Evolutionary conservation across 2,888 invertebrate species (phyloP).

Genomic region (Altica lythri): DNA sequence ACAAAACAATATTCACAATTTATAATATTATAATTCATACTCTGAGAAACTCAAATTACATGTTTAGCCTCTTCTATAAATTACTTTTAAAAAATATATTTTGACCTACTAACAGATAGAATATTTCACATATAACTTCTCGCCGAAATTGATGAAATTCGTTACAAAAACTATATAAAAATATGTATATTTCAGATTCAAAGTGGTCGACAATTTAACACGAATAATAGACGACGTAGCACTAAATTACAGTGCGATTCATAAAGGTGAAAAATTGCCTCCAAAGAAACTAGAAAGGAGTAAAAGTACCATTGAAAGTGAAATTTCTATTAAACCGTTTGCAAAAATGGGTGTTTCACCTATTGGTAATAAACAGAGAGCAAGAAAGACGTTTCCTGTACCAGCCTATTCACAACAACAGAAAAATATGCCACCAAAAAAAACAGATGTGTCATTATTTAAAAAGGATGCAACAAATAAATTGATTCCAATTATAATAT

Average conservation of each 20-base stretch:
- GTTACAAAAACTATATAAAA: no score
- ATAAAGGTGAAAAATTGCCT: constrained; percentile 27
- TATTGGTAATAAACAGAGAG: constrained; percentile 44
- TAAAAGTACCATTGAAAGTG: constrained; percentile 34
- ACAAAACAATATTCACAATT: no score
- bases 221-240: constrained; percentile 43
- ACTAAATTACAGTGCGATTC: constrained; percentile 35
- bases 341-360: constrained; percentile 42
- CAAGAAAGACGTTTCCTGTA: constrained; percentile 51
- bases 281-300: constrained; percentile 24
- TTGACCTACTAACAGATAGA: no score
- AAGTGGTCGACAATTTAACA: constrained; percentile 40
- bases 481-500: no score
- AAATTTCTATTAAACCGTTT: constrained; percentile 51
- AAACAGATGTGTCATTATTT: not conserved
- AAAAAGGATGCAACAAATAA: not conserved
- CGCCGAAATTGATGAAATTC: no score
- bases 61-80: no score
- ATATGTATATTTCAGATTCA: constrained; percentile 24
- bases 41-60: no score
- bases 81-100: no score
- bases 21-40: no score
- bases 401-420: constrained; percentile 26
- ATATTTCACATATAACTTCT: no score
- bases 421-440: not conserved